Evolutionary conservation across 2,797 vertebrate genomes (phyloP).

Genomic region (Onychomys torridus): DNA sequence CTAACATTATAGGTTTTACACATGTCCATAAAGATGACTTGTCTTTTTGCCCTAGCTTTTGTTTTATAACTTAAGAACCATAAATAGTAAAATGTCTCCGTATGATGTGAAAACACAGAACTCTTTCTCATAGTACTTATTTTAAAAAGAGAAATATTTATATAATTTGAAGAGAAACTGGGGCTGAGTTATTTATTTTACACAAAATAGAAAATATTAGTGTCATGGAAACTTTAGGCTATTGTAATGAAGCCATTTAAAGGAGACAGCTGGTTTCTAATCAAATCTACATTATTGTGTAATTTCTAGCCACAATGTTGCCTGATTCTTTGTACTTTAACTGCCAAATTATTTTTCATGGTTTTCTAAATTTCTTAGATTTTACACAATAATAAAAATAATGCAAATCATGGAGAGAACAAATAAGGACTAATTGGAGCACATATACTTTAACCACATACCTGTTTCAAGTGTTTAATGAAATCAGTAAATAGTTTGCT

Average conservation of each 20-base stretch:
- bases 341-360: constrained; percentile 46
- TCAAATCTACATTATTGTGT: constrained; percentile 63
- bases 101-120: constrained; percentile 79
- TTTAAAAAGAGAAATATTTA: background rate
- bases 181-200: background rate
- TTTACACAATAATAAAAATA: constrained; percentile 49
- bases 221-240: constrained; percentile 65
- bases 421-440: background rate
- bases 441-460: background rate
- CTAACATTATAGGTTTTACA: background rate
- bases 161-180: background rate
- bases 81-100: constrained; percentile 44
- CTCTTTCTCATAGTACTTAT: constrained; percentile 55
- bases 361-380: background rate
- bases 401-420: constrained; percentile 5
- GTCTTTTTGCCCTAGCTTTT: constrained; percentile 68
- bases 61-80: constrained; percentile 69
- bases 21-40: constrained; percentile 23
- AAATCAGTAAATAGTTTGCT: constrained; percentile 56
- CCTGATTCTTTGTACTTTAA: constrained; percentile 43
- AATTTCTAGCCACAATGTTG: constrained; percentile 62
- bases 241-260: constrained; percentile 79
- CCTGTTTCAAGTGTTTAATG: background rate
- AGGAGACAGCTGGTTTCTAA: constrained; percentile 70
- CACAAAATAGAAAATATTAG: constrained; percentile 55